Conservation (phyloP, 2,113 vertebrate species). For the Podarcis muralis region DNA sequence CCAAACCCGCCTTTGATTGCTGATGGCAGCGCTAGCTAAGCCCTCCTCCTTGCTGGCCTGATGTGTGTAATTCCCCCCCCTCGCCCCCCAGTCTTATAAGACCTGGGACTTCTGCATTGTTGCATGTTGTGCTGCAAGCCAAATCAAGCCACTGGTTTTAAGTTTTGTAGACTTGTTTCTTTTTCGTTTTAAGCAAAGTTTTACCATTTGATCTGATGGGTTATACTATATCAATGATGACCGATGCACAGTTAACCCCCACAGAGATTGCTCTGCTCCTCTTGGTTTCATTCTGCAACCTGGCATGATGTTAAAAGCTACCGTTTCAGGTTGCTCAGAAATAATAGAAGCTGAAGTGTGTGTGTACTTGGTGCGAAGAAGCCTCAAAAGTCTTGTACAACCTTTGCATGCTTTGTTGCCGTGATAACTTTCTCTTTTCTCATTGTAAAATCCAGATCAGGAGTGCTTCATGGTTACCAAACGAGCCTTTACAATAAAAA, state of each 20-base stretch:
- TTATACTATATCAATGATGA: slow-evolving; percentile 37
- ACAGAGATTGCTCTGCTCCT: slow-evolving; percentile 38
- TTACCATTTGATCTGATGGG: slow-evolving; percentile 22
- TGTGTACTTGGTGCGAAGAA: slow-evolving; percentile 34
- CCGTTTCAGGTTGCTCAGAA: slow-evolving; percentile 31
- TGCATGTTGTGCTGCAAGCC: slow-evolving; percentile 79
- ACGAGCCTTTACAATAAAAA: slow-evolving; percentile 45
- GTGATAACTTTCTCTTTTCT: slow-evolving; percentile 26
- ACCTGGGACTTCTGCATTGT: slow-evolving; percentile 69
- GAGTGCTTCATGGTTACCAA: slow-evolving; percentile 73
- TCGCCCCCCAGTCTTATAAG: slow-evolving; percentile 45
- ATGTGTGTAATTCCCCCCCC: slow-evolving; percentile 36
- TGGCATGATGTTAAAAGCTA: slow-evolving; percentile 28
- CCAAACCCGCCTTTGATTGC: slow-evolving; percentile 51
- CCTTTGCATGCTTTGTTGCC: slow-evolving; percentile 54
- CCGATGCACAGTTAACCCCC: slow-evolving; percentile 27
- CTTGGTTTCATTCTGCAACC: slow-evolving; percentile 16
- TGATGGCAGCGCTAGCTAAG: slow-evolving; percentile 71
- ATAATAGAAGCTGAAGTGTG: not conserved
- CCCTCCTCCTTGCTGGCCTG: slow-evolving; percentile 69
- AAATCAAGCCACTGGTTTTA: slow-evolving; percentile 43
- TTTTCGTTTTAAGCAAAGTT: slow-evolving; percentile 39
- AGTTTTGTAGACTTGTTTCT: slow-evolving; percentile 28
- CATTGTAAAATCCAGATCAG: slow-evolving; percentile 51
- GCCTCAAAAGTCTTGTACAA: slow-evolving; percentile 30